phyloP scores from a whole-genome alignment of 2,113 vertebrate genomes.

The Megalops atlanticus region DNA sequence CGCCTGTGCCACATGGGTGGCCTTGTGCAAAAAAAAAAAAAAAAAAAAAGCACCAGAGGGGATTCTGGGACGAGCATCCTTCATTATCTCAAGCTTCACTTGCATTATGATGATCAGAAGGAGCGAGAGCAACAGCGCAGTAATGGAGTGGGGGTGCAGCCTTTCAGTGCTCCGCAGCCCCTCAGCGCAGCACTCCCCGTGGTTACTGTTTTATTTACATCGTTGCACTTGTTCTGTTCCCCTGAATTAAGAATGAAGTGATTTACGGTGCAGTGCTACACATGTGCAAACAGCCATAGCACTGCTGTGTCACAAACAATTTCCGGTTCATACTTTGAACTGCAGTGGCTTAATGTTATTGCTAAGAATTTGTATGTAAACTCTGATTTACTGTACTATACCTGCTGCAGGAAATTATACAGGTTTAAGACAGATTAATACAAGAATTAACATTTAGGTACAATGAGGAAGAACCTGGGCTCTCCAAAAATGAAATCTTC shows the following conservation, averaged over 20 bases:
- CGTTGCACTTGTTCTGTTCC: background rate
- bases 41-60: background rate
- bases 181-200: background rate
- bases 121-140: background rate
- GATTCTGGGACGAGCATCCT: background rate
- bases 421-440: background rate
- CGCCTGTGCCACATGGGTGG: background rate
- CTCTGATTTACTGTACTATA: background rate
- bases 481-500: background rate
- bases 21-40: too few species aligned
- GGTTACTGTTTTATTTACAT: conserved; percentile 5
- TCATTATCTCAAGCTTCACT: background rate
- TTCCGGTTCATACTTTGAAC: too few species aligned
- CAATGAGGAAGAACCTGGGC: background rate
- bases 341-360: background rate
- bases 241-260: background rate
- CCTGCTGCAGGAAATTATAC: background rate
- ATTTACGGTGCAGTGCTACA: background rate
- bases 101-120: background rate
- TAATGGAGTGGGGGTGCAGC: background rate
- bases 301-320: background rate
- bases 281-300: background rate
- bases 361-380: background rate
- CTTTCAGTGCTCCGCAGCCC: background rate
- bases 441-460: background rate